Conservation (phyloP, 2,797 vertebrate species). For the Apogon talboti region DNA sequence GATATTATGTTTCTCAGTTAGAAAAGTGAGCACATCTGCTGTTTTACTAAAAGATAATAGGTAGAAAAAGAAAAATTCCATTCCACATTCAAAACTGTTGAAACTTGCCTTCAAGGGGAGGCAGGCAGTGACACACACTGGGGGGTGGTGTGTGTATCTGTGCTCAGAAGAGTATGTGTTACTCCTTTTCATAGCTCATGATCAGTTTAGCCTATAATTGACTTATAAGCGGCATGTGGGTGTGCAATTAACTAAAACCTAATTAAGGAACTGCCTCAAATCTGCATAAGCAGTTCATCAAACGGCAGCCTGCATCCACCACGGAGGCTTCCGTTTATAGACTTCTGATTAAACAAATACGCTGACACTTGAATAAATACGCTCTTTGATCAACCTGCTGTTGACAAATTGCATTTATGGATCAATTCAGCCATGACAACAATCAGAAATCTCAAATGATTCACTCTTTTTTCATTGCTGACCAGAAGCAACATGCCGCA, state of each 20-base stretch:
- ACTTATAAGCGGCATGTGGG: conserved; percentile 68
- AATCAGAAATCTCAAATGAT: too few species aligned
- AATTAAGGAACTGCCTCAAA: conserved; percentile 68
- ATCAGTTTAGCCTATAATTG: conserved; percentile 65
- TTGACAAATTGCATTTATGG: background rate
- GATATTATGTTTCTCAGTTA: background rate
- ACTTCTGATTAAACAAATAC: conserved; percentile 21
- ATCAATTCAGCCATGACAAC: background rate
- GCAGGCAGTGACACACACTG: conserved; percentile 21
- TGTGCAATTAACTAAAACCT: conserved; percentile 72
- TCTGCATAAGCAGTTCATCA: conserved; percentile 52
- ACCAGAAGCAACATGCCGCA: too few species aligned
- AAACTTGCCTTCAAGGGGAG: conserved; percentile 40
- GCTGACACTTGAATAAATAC: conserved; percentile 21
- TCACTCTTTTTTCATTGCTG: too few species aligned
- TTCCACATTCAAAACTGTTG: conserved; percentile 28
- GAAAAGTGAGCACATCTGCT: background rate
- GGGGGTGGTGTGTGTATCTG: conserved; percentile 7
- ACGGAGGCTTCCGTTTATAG: conserved; percentile 28
- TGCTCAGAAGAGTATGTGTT: conserved; percentile 1
- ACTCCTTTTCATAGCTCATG: conserved; percentile 42
- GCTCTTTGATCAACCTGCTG: conserved; percentile 22
- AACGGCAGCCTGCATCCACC: conserved; percentile 25
- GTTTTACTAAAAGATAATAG: conserved; percentile 9
- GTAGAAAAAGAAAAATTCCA: conserved; percentile 1